Conservation (phyloP, 2,888 invertebrate genomes). For the Erynnis tages region DNA sequence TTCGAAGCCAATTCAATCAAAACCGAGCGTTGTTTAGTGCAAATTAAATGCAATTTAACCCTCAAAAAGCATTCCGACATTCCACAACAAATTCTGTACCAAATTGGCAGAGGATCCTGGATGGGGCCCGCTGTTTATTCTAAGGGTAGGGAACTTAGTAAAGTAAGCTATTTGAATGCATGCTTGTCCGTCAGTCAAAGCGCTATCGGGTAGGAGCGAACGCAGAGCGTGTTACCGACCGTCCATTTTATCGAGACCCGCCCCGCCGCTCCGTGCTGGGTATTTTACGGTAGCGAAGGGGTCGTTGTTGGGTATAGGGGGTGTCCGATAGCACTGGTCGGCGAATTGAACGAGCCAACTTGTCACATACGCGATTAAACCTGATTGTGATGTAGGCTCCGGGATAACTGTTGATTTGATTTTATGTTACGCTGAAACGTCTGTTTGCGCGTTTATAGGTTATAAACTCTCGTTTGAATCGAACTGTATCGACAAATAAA, state of each 20-base stretch:
- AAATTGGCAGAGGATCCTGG: slow-evolving; percentile 73
- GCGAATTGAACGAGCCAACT: slow-evolving; percentile 61
- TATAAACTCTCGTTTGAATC: slow-evolving; percentile 75
- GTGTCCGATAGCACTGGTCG: slow-evolving; percentile 37
- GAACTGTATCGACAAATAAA: slow-evolving; percentile 74
- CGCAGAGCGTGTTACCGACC: slow-evolving; percentile 60
- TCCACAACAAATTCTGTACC: slow-evolving; percentile 78
- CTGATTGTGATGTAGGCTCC: slow-evolving; percentile 80
- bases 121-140: slow-evolving; percentile 65
- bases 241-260: slow-evolving; percentile 44
- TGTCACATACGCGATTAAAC: slow-evolving; percentile 80
- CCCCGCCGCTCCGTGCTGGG: slow-evolving; percentile 44
- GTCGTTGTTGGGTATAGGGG: slow-evolving; percentile 21
- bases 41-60: slow-evolving; percentile 79
- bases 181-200: slow-evolving; percentile 87
- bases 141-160: slow-evolving; percentile 68
- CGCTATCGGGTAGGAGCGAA: slow-evolving; percentile 77
- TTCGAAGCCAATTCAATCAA: slow-evolving; percentile 49
- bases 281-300: slow-evolving; percentile 6
- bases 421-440: slow-evolving; percentile 79
- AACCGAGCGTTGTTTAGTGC: slow-evolving; percentile 72
- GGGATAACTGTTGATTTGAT: slow-evolving; percentile 82
- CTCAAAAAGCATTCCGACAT: slow-evolving; percentile 74
- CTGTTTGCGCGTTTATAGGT: slow-evolving; percentile 78
- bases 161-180: slow-evolving; percentile 89